These are phyloP conservation scores for Polydrusus pterygomalis DNA, from an alignment of 2,888 invertebrate genomes.

Conservation along the genomic window DNA sequence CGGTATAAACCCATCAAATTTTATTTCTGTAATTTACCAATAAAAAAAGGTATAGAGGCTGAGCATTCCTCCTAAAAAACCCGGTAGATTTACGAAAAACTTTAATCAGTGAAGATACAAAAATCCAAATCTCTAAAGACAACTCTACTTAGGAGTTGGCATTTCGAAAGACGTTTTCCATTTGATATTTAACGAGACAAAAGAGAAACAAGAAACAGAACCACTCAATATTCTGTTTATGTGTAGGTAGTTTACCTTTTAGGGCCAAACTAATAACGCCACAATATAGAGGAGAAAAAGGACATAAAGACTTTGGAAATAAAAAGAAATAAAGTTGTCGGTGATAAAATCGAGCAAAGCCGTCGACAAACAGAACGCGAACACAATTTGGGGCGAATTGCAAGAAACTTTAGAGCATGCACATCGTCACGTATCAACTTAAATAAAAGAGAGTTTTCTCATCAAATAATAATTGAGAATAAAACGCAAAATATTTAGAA, in stretches of 20 bases:
- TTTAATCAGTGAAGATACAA: no score
- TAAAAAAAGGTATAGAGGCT: no score
- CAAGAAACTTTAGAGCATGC: constrained; percentile 36
- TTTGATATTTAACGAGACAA: background rate
- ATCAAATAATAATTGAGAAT: constrained; percentile 8
- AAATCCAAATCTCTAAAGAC: no score
- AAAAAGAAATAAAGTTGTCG: constrained; percentile 31
- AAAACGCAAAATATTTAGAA: background rate
- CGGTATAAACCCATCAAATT: no score
- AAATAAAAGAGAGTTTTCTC: constrained; percentile 33
- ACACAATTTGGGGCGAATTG: constrained; percentile 25
- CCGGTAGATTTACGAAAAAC: no score
- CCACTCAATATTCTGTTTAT: constrained; percentile 17
- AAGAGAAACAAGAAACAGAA: constrained; percentile 1
- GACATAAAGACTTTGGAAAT: constrained; percentile 25
- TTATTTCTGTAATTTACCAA: no score
- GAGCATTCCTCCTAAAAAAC: no score
- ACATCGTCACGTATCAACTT: constrained; percentile 49
- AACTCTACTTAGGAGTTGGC: no score
- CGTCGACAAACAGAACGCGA: constrained; percentile 31
- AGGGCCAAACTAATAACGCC: constrained; percentile 23
- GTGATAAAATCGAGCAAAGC: constrained; percentile 31
- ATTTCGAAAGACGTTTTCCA: background rate
- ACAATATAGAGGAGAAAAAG: constrained; percentile 25
- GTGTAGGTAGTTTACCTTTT: constrained; percentile 26